Conservation (phyloP, 2,797 vertebrate genomes). For the Pantherophis vulpinus region DNA sequence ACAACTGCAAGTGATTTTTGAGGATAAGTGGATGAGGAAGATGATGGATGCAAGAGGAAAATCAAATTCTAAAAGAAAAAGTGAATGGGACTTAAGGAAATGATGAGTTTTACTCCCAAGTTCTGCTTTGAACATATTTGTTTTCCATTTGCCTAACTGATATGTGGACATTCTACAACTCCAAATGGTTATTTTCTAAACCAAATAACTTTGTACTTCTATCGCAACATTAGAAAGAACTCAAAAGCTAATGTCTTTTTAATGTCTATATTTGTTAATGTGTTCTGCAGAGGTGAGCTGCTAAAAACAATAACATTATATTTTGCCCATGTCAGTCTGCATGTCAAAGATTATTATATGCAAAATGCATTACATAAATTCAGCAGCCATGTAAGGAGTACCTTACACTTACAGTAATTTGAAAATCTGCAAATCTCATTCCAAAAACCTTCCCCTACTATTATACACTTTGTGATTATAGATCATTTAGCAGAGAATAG, state of each 20-base stretch:
- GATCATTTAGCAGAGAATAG: background rate
- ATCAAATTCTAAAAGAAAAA: background rate
- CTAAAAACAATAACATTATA: background rate
- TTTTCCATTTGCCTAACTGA: background rate
- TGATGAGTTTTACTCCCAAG: background rate
- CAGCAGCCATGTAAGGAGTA: background rate
- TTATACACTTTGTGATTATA: background rate
- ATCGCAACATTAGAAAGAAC: background rate
- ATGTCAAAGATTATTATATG: background rate
- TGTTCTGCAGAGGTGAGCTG: background rate
- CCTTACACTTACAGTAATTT: background rate
- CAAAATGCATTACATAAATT: background rate
- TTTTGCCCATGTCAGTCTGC: background rate
- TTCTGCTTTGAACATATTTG: background rate
- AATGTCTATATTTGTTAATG: background rate
- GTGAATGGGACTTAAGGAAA: background rate
- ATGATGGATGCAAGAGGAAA: background rate
- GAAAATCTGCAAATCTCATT: background rate
- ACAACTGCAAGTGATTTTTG: background rate
- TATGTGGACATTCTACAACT: background rate
- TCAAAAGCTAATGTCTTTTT: background rate
- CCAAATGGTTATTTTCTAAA: background rate
- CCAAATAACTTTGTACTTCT: background rate
- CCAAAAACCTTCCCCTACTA: background rate
- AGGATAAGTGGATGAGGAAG: background rate